phyloP scores from a whole-genome alignment of 2,113 vertebrate species.

The Pipra filicauda region DNA sequence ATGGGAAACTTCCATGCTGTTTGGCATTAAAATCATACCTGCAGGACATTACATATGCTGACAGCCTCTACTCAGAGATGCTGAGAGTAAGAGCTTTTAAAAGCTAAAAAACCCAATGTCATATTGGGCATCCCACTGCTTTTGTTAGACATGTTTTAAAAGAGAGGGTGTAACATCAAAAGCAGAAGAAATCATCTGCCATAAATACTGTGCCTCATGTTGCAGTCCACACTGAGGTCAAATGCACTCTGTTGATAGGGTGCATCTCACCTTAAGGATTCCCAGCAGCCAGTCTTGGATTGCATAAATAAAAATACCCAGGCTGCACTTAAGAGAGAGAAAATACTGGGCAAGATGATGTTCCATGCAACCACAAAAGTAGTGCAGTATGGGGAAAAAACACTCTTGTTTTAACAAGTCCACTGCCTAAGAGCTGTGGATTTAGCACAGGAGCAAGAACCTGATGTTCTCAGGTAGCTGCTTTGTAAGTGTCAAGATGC shows the following conservation, averaged over 20 bases:
- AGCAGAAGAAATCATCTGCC: background rate
- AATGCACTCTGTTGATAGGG: background rate
- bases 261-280: background rate
- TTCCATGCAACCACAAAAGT: background rate
- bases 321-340: background rate
- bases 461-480: background rate
- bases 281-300: background rate
- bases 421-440: rapidly evolving
- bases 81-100: background rate
- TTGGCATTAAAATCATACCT: background rate
- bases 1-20: background rate
- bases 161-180: background rate
- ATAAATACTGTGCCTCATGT: rapidly evolving
- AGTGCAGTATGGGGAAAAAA: rapidly evolving
- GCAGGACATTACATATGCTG: background rate
- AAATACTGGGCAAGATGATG: background rate
- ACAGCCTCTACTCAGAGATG: background rate
- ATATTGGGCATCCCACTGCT: background rate
- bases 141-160: background rate
- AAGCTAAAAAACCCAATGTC: background rate
- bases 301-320: background rate
- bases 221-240: background rate
- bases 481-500: background rate
- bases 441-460: rapidly evolving
- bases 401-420: rapidly evolving